Evolutionary conservation across 2,888 invertebrate species (phyloP).

Genomic region (Drosophila setosimentum): DNA sequence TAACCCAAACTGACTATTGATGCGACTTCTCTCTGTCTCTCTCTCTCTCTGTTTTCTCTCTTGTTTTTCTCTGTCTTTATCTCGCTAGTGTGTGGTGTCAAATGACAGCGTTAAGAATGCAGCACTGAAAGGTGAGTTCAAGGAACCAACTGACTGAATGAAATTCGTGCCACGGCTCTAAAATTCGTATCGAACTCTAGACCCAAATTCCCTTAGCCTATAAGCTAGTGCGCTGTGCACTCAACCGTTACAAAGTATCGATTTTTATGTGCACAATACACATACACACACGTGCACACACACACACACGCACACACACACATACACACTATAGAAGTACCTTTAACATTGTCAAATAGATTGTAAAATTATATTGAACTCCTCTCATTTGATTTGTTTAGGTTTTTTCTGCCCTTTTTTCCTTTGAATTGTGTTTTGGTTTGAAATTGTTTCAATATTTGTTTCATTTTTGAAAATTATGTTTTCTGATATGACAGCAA

Average conservation of each 20-base stretch:
- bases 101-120: constrained; percentile 58
- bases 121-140: constrained; percentile 44
- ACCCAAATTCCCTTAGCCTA: constrained; percentile 17
- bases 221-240: constrained; percentile 24
- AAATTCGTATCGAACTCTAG: constrained; percentile 35
- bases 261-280: constrained; percentile 55
- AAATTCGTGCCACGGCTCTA: constrained; percentile 41
- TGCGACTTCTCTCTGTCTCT: constrained; percentile 27
- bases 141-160: constrained; percentile 41
- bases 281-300: constrained; percentile 23
- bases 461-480: constrained; percentile 50
- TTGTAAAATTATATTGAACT: constrained; percentile 46
- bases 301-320: constrained; percentile 22
- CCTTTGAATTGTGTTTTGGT: constrained; percentile 18
- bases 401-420: constrained; percentile 25
- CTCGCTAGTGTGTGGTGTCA: constrained; percentile 55
- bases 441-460: constrained; percentile 50
- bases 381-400: constrained; percentile 52
- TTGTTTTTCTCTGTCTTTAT: neutral
- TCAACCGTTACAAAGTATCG: constrained; percentile 55
- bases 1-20: constrained; percentile 58
- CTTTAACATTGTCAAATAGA: constrained; percentile 46
- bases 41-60: neutral
- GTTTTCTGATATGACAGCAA: constrained; percentile 54
- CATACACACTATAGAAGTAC: constrained; percentile 12